A percentile compares a stretch with the other conserved stretches of the same genome.
Evolutionary conservation across 1,140 invertebrate genomes (phyloP).

Genomic region (Drosophila pectinifera): DNA sequence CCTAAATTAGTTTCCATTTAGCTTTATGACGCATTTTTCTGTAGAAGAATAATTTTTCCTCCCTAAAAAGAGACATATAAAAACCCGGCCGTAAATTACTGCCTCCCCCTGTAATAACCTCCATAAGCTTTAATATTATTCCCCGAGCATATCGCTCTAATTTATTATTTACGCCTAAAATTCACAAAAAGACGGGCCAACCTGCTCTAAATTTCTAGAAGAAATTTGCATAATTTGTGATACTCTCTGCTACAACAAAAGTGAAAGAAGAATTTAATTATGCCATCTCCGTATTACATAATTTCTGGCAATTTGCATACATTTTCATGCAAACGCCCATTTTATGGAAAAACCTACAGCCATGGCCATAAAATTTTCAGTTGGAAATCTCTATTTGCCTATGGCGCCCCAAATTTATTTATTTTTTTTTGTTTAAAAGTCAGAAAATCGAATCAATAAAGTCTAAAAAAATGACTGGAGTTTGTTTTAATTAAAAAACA

Average conservation of each 20-base stretch:
- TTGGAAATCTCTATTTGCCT: slow-evolving; percentile 20
- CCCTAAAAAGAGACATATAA: not conserved
- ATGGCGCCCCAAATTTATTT: slow-evolving; percentile 1
- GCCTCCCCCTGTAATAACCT: not conserved
- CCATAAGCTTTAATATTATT: slow-evolving; percentile 21
- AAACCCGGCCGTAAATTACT: not conserved
- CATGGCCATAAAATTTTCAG: slow-evolving; percentile 16
- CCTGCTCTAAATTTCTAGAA: slow-evolving; percentile 25
- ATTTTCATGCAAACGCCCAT: slow-evolving; percentile 40
- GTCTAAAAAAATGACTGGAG: not conserved
- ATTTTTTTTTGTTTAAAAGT: slow-evolving; percentile 6
- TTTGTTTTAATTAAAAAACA: slow-evolving; percentile 23
- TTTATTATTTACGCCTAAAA: slow-evolving; percentile 41
- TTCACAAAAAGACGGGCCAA: slow-evolving; percentile 8
- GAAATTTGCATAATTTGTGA: slow-evolving; percentile 68
- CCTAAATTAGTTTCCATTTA: too few species aligned
- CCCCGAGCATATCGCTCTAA: slow-evolving; percentile 26
- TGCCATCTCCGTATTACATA: slow-evolving; percentile 53
- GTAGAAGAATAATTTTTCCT: not conserved
- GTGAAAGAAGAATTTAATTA: slow-evolving; percentile 67
- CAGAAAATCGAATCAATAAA: slow-evolving; percentile 23
- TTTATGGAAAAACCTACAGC: slow-evolving; percentile 14
- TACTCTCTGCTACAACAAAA: slow-evolving; percentile 23
- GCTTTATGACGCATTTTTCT: too few species aligned
- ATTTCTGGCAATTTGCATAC: slow-evolving; percentile 70